Evolutionary conservation across 1,140 invertebrate genomes (phyloP).

Genomic region (Epicauta chinensis): DNA sequence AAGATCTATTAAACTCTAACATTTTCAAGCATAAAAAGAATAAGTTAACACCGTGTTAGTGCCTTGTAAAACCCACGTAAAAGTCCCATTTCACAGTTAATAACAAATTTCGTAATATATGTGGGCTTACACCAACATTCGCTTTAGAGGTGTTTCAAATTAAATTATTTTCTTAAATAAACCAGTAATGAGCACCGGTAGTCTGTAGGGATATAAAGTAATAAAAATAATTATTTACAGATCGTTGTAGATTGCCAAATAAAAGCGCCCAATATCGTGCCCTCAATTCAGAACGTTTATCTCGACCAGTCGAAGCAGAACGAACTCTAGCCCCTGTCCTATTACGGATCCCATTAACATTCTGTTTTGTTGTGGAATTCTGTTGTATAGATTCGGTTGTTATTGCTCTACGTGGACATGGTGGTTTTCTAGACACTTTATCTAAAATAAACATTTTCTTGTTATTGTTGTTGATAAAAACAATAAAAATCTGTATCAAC

Average conservation of each 20-base stretch:
- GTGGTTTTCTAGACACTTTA: slow-evolving; percentile 58
- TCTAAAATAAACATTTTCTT: slow-evolving; percentile 33
- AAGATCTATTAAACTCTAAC: no score
- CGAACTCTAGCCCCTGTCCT: slow-evolving; percentile 55
- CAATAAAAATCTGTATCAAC: slow-evolving; percentile 12
- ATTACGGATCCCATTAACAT: slow-evolving; percentile 23
- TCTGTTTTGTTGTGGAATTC: slow-evolving; percentile 20
- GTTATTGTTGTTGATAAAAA: background rate
- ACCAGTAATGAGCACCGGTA: no score
- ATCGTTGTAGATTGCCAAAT: slow-evolving; percentile 88
- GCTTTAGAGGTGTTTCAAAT: no score
- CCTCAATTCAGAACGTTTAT: slow-evolving; percentile 80
- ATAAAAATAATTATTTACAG: slow-evolving; percentile 66
- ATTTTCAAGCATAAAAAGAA: no score
- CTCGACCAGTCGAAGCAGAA: slow-evolving; percentile 77
- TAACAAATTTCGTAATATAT: no score
- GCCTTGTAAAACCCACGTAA: no score
- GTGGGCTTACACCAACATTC: no score
- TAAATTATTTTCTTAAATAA: no score
- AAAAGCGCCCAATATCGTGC: slow-evolving; percentile 91
- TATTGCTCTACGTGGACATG: slow-evolving; percentile 40
- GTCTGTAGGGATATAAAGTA: no score
- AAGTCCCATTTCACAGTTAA: no score
- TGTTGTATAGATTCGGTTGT: slow-evolving; percentile 28
- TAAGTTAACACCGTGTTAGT: no score